Conservation (phyloP, 1,140 invertebrate genomes). For the Daktulosphaira vitifoliae region DNA sequence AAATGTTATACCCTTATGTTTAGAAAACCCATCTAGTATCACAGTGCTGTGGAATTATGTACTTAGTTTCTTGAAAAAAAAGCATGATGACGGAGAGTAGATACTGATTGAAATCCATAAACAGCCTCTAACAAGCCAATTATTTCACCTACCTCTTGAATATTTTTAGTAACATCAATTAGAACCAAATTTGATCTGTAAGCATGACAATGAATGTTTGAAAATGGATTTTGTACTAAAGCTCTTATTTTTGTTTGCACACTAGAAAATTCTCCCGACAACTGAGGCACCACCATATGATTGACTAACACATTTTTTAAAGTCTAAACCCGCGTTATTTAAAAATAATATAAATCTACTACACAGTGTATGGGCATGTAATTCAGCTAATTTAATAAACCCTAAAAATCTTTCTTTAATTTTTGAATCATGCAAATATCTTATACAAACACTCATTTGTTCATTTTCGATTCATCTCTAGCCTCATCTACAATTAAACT, state of each 20-base stretch:
- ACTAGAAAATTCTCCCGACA: too few relatives aligned
- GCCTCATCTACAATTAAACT: slow-evolving; percentile 7
- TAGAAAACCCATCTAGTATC: background rate
- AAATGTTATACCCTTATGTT: background rate
- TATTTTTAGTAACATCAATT: background rate
- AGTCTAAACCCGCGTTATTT: background rate
- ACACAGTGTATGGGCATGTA: background rate
- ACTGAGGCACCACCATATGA: slow-evolving; percentile 25
- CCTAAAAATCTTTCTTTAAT: slow-evolving; percentile 15
- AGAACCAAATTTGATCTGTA: background rate
- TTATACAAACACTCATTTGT: slow-evolving; percentile 3
- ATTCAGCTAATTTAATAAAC: background rate
- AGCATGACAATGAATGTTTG: background rate
- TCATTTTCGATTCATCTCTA: slow-evolving; percentile 3
- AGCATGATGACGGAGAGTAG: background rate
- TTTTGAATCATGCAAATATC: slow-evolving; percentile 4
- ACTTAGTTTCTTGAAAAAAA: background rate
- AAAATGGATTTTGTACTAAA: background rate
- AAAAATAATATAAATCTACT: background rate
- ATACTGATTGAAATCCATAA: slow-evolving; percentile 3
- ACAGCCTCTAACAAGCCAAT: slow-evolving; percentile 7
- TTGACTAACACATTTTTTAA: slow-evolving; percentile 25
- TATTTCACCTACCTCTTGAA: slow-evolving; percentile 21
- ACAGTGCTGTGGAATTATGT: background rate
- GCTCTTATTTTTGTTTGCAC: too few relatives aligned